phyloP scores from a whole-genome alignment of 2,113 vertebrate species.

The Myiozetetes cayanensis region DNA sequence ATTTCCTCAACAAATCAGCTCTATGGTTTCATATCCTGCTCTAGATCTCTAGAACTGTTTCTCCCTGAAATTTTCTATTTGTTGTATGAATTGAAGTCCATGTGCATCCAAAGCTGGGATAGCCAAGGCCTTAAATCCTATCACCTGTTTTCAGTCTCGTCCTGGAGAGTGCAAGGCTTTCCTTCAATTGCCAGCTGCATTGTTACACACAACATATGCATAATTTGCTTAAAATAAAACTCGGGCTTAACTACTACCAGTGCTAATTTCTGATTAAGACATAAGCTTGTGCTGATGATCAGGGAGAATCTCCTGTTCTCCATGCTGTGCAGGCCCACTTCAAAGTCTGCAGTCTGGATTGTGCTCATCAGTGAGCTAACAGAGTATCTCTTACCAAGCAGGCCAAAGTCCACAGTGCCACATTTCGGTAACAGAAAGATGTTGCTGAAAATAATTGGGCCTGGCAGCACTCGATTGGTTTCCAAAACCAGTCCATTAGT shows the following conservation, averaged over 20 bases:
- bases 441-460: slow-evolving; percentile 80
- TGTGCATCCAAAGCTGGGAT: background rate
- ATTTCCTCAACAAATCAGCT: background rate
- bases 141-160: background rate
- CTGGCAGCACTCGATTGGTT: slow-evolving; percentile 64
- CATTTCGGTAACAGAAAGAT: slow-evolving; percentile 72
- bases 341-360: background rate
- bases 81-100: background rate
- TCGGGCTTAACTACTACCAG: background rate
- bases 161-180: background rate
- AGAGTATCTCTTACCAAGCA: slow-evolving; percentile 9
- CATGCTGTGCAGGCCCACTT: background rate
- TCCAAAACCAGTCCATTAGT: slow-evolving; percentile 64
- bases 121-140: background rate
- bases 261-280: slow-evolving; percentile 8
- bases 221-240: background rate
- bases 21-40: background rate
- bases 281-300: background rate
- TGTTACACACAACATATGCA: background rate
- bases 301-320: background rate
- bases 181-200: background rate
- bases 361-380: slow-evolving; percentile 32
- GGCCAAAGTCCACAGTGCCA: slow-evolving; percentile 69
- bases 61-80: background rate
- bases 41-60: background rate